phyloP scores from a whole-genome alignment of 1,140 invertebrate species.

The fruit fly (Drosophila melanogaster) region DNA sequence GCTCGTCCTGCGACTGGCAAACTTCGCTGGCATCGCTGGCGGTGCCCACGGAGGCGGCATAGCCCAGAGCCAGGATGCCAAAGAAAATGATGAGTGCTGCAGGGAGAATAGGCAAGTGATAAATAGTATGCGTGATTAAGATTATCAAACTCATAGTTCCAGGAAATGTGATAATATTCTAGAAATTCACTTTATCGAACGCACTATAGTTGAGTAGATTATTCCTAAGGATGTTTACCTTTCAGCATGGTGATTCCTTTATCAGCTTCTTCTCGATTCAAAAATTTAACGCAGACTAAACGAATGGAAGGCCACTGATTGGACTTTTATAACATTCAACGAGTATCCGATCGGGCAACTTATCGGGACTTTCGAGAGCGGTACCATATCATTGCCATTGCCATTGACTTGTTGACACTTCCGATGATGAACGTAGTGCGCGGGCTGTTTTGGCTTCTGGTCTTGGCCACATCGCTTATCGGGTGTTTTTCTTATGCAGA shows the following conservation, averaged over 20 bases:
- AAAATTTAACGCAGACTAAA: conserved; percentile 58
- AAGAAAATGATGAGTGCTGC: conserved; percentile 38
- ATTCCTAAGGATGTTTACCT: conserved; percentile 33
- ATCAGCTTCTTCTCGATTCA: conserved; percentile 12
- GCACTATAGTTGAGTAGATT: background rate
- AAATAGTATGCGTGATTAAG: background rate
- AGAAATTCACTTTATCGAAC: background rate
- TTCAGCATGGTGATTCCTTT: conserved; percentile 49
- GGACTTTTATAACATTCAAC: conserved; percentile 61
- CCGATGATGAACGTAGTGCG: conserved; percentile 31
- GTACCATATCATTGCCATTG: conserved; percentile 47
- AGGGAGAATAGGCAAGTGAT: background rate
- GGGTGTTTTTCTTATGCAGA: conserved; percentile 22
- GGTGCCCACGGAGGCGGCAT: conserved; percentile 3
- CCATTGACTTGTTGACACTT: conserved; percentile 46
- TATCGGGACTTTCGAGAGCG: conserved; percentile 46
- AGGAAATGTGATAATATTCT: no score
- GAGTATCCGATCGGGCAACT: conserved; percentile 34
- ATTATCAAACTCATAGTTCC: background rate
- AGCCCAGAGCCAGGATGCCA: conserved; percentile 39
- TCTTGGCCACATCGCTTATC: conserved; percentile 53
- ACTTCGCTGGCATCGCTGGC: background rate
- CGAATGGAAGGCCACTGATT: conserved; percentile 7
- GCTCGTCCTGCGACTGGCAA: conserved; percentile 47
- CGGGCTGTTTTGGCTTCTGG: conserved; percentile 35